These are phyloP conservation scores for Nezara viridula DNA, from an alignment of 2,888 invertebrate species.

Conservation along the genomic window DNA sequence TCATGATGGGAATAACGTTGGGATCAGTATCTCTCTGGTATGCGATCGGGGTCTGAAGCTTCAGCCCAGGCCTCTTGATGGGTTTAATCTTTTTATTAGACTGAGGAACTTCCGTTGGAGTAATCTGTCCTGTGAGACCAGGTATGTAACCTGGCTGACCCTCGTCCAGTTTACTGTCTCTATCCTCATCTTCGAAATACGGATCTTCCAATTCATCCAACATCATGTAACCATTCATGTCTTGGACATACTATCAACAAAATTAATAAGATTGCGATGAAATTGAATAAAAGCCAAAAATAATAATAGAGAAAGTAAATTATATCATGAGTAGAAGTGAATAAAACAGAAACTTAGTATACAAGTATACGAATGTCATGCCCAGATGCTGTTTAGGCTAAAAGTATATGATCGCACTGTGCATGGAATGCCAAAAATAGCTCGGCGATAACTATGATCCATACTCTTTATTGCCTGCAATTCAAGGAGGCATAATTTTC, in stretches of 20 bases:
- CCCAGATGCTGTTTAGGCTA: too few species aligned
- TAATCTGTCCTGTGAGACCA: conserved; percentile 19
- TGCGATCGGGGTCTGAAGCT: conserved; percentile 83
- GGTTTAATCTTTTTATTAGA: conserved; percentile 77
- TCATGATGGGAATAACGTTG: conserved; percentile 88
- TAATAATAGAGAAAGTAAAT: too few species aligned
- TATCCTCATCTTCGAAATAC: conserved; percentile 68
- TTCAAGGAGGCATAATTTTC: too few species aligned
- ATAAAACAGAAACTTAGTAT: too few species aligned
- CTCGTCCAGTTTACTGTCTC: conserved; percentile 64
- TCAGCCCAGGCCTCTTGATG: conserved; percentile 80
- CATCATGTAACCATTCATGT: conserved; percentile 70
- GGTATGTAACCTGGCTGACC: background rate
- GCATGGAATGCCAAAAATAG: too few species aligned
- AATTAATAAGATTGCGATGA: background rate
- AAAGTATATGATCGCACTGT: too few species aligned
- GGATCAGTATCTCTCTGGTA: conserved; percentile 86
- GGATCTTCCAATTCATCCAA: conserved; percentile 70
- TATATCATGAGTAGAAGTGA: too few species aligned
- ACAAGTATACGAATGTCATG: too few species aligned
- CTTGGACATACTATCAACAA: conserved; percentile 65
- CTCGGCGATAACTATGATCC: too few species aligned
- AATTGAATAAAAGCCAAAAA: background rate
- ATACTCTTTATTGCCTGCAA: too few species aligned
- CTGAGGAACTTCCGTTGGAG: conserved; percentile 42